Evolutionary conservation across 2,888 invertebrate genomes (phyloP).

Genomic region (Amphiduros pacificus): DNA sequence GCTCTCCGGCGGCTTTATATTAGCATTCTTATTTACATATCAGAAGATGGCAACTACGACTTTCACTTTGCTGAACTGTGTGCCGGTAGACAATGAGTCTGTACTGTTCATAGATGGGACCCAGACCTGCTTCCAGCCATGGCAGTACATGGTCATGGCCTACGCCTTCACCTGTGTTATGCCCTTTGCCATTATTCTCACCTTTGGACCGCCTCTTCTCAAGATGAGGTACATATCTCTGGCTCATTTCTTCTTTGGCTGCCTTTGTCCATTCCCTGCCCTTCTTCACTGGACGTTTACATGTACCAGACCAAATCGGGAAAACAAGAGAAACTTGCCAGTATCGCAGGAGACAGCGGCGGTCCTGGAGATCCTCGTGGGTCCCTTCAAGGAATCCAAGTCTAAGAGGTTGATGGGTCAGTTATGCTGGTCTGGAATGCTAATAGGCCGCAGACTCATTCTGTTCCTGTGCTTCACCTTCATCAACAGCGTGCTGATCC

Average conservation of each 20-base stretch:
- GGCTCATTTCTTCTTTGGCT: conserved; percentile 18
- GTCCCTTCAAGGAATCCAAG: conserved; percentile 19
- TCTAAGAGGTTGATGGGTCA: neutral
- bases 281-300: conserved; percentile 7
- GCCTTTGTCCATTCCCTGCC: conserved; percentile 18
- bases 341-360: conserved; percentile 11
- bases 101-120: conserved; percentile 18
- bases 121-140: conserved; percentile 8
- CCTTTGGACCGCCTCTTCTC: conserved; percentile 18
- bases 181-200: conserved; percentile 13
- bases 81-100: conserved; percentile 12
- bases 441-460: conserved; percentile 16
- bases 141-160: conserved; percentile 17
- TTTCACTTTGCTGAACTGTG: conserved; percentile 17
- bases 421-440: conserved; percentile 22
- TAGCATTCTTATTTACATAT: conserved; percentile 13
- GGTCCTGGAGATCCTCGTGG: conserved; percentile 17
- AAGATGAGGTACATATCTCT: conserved; percentile 10
- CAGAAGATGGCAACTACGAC: conserved; percentile 15
- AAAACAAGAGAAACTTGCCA: neutral
- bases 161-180: conserved; percentile 15
- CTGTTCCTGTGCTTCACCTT: conserved; percentile 23
- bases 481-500: conserved; percentile 18
- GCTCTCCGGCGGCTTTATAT: conserved; percentile 11
- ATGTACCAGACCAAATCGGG: neutral